Conservation (phyloP, 2,888 invertebrate species). For the Camponotus fellah region DNA sequence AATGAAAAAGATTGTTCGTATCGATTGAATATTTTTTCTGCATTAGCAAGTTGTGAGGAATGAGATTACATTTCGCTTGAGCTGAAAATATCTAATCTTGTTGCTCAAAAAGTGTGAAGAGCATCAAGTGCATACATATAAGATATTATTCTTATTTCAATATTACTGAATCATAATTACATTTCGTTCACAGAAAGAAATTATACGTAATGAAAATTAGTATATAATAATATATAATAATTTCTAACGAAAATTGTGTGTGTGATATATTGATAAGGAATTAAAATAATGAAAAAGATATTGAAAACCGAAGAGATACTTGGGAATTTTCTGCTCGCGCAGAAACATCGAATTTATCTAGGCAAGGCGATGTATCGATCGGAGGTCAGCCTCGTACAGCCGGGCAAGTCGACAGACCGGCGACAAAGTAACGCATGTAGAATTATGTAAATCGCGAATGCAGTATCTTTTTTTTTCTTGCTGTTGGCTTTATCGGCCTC, state of each 20-base stretch:
- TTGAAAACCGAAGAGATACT: neutral
- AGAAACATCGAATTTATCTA: conserved; percentile 40
- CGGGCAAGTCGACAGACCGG: conserved; percentile 22
- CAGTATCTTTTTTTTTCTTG: neutral
- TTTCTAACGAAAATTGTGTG: neutral
- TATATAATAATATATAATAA: neutral
- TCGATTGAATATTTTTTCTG: conserved; percentile 23
- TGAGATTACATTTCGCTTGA: conserved; percentile 1
- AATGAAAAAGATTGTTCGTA: conserved; percentile 9
- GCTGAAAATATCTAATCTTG: conserved; percentile 25
- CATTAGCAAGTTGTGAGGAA: conserved; percentile 7
- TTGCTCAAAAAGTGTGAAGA: neutral
- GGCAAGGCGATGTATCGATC: conserved; percentile 41
- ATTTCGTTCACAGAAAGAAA: too few species aligned
- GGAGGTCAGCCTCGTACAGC: conserved; percentile 32
- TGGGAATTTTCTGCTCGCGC: conserved; percentile 16
- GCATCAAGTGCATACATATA: neutral
- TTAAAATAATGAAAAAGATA: neutral
- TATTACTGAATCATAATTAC: neutral
- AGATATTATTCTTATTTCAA: neutral
- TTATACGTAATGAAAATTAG: neutral
- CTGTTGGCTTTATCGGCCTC: conserved; percentile 16
- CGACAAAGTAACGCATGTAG: conserved; percentile 41
- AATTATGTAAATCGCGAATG: conserved; percentile 45
- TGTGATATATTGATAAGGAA: neutral